Base-by-base conservation (phyloP, 2,113 vertebrate genomes). In the Odocoileus hemionus region DNA sequence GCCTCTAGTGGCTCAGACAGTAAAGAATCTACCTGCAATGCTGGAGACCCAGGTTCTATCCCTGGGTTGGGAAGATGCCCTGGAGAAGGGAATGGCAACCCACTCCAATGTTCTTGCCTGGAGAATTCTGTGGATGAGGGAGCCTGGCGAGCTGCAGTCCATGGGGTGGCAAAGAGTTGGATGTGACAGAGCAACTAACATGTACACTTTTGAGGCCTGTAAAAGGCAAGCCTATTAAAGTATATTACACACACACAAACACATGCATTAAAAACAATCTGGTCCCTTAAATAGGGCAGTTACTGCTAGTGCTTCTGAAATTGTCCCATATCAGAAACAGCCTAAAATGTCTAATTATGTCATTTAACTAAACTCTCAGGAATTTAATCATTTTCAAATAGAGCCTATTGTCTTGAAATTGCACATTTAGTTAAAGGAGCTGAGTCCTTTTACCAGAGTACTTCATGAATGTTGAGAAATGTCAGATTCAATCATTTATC, bases 401-500 rank as follows among this genome's bases (percentile, higher is more conserved):
- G 19, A 96, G n/a, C 39, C 70, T 54, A 5, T 94, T 96, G 76
- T 96, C 95, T 92, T 94, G 76, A 90, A 90, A 93, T 84, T 76
- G 43, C 52, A 70, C 94, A 82, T 94, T 93, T 85, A 70, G 58
- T 91, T 82, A 89, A 91, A 5, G 28, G 79, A 95, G 58, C 45
- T 19, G 17, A 83, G 26, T 93, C 89, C n/a, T 90, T 97, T 95
- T 58, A 74, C 74, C 52, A 76, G 39, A 96, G 67, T 76, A 64
- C 87, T 92, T 96, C 30, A 17, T 89, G 89, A 96, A 61, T 85
- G 83, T 82, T 86, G 57, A 80, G 33, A 96, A 97, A 90, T 95
- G 93, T 95, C 96, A 97, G 47, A 84, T 90, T 96, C 89, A 97
- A 95, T 96, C 89, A 97, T 95, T 97, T 93, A 95, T 97, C 70